Base-by-base conservation (phyloP, 2,888 invertebrate genomes). In the Trypoxylon attenuatum region DNA sequence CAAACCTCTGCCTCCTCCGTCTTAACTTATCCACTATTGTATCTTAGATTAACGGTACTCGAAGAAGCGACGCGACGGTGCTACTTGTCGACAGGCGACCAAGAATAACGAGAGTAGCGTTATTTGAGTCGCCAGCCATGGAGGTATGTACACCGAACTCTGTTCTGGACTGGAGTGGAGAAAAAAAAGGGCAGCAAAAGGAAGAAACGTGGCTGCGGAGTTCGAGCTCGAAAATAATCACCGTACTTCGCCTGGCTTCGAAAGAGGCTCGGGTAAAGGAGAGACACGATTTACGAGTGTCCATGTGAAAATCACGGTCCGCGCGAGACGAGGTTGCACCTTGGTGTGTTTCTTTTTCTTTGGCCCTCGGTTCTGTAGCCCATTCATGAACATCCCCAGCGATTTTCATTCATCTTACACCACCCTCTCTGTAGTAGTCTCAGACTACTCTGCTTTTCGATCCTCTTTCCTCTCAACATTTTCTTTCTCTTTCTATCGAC, bases 1-100 rank as follows among this genome's bases (percentile, higher is more conserved):
- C 29, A 38, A 45, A 41, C 29, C 42, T 42, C 61, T 29, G 3
- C 46, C 39, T 49, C 53, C 33, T 46, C 38, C 46, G 21, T 45
- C 53, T 52, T 57, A 22, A 53, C 27, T 62, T 62, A 64, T 59
- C 59, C 67, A 61, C 72, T 71, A 82, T 80, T 81, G 82, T 81
- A 78, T 73, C 73, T 79, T 65, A 71, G 79, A 81, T 79, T 82
- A 82, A 83, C 83, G 83, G 82, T 71, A 82, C 68, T 56, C 65
- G 50, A 61, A 69, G 68, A 63, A 50, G 22, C 27, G 16, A 23
- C 57, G 62, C 33, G 33, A n/a, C n/a, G 33, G 13, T 33, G 59
- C 69, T 51, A 42, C 55, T 55, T 19, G 43, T 42, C 29, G 33
- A 46, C 16, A n/a, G 27, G 42, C 42, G 38, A 42, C 55, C 50